Evolutionary conservation across 2,888 invertebrate genomes (phyloP).

Genomic region (Ethmia dodecea): DNA sequence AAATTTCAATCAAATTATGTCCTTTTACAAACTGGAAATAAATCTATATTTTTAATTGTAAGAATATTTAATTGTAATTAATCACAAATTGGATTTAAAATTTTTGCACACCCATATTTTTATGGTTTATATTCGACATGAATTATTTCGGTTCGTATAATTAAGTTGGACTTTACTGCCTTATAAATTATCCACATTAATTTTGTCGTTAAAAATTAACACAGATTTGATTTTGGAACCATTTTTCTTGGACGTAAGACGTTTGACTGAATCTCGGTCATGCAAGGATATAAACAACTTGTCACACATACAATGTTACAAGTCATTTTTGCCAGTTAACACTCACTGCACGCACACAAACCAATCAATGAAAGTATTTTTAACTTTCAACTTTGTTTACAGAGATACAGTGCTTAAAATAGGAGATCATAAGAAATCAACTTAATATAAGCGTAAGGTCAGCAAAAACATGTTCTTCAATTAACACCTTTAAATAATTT

Average conservation of each 20-base stretch:
- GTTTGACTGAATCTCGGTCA: conserved; percentile 38
- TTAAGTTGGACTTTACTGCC: background rate
- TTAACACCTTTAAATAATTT: no score
- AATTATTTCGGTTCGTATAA: no score
- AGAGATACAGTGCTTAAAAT: conserved; percentile 23
- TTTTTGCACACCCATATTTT: no score
- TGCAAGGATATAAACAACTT: conserved; percentile 39
- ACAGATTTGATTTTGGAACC: background rate
- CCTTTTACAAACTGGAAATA: no score
- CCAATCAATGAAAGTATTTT: conserved; percentile 2
- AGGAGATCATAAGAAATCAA: conserved; percentile 5
- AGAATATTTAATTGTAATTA: background rate
- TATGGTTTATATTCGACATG: no score
- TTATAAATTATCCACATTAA: background rate
- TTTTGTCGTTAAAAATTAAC: background rate
- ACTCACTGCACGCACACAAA: background rate
- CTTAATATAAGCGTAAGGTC: conserved; percentile 6
- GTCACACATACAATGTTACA: conserved; percentile 12
- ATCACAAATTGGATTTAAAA: no score
- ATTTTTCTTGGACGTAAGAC: conserved; percentile 10
- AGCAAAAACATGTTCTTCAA: conserved; percentile 4
- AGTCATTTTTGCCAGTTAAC: conserved; percentile 1
- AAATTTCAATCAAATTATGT: no score
- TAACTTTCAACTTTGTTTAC: conserved; percentile 25
- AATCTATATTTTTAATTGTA: background rate